Evolutionary conservation across 35 echinoderm and acorn worm genomes (phyloP).

Genomic region (Strongylocentrotus purpuratus): DNA sequence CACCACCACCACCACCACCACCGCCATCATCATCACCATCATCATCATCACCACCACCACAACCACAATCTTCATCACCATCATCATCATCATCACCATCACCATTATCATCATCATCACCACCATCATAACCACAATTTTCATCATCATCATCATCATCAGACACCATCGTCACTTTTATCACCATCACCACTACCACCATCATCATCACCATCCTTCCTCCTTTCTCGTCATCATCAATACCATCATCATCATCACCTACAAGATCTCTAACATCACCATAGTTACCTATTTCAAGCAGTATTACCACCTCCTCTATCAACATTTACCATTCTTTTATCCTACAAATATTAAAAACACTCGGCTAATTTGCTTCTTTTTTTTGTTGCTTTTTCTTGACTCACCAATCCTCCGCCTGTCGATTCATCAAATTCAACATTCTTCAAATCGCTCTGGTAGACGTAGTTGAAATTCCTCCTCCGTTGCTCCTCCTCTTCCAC

Average conservation of each 20-base stretch:
- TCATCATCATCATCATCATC: conserved; percentile 3
- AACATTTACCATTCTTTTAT: neutral
- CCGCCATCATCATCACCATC: neutral
- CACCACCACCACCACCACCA: neutral
- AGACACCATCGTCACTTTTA: neutral
- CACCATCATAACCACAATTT: neutral
- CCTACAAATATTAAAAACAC: neutral
- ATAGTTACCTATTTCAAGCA: too few relatives aligned
- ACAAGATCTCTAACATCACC: too few relatives aligned
- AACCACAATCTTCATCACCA: too few relatives aligned
- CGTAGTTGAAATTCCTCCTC: neutral
- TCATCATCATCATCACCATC: neutral
- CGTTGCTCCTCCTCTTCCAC: neutral
- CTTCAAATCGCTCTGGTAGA: conserved; percentile 47
- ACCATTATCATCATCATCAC: neutral
- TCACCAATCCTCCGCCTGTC: conserved; percentile 66
- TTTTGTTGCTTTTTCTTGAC: neutral
- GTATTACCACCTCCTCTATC: neutral
- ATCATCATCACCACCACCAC: neutral
- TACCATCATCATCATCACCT: neutral
- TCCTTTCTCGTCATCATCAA: neutral
- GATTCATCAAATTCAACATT: conserved; percentile 60
- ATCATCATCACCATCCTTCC: neutral
- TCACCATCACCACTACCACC: neutral
- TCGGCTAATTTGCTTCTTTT: neutral